Evolutionary conservation across 37 sponge, comb jelly and placozoan species (phyloP).

Genomic region (Chondrilla cf. caribensis): DNA sequence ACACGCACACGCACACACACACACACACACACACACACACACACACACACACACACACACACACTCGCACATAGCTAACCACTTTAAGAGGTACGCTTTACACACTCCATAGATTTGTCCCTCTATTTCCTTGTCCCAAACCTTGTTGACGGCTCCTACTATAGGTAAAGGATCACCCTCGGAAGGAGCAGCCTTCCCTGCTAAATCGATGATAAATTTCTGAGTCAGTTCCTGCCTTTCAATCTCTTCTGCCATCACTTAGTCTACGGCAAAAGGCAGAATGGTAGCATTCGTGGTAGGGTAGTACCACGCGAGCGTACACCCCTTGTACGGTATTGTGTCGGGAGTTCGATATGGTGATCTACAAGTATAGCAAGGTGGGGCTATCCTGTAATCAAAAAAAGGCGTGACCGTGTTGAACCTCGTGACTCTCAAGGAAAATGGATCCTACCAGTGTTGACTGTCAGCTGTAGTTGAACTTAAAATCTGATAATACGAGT

Average conservation of each 20-base stretch:
- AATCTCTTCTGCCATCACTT: not conserved
- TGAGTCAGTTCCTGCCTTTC: not conserved
- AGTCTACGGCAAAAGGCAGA: no score
- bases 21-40: not conserved
- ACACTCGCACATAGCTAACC: slow-evolving; percentile 41
- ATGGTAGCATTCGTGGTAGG: no score
- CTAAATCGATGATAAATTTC: slow-evolving; percentile 43
- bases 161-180: slow-evolving; percentile 1
- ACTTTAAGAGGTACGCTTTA: slow-evolving; percentile 33
- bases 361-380: no score
- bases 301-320: no score
- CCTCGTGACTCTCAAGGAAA: no score
- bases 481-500: no score
- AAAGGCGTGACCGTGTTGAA: no score
- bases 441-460: no score
- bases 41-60: not conserved
- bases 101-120: slow-evolving; percentile 47
- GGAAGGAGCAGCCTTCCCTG: not conserved
- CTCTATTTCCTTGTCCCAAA: slow-evolving; percentile 56
- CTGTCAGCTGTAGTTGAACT: no score
- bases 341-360: no score
- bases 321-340: no score
- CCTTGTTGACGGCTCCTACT: not conserved
- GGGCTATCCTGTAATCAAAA: no score
- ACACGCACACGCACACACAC: not conserved